A percentile compares a stretch with the other conserved stretches of the same genome.
Conservation (phyloP, 2,888 invertebrate genomes). For the Galeruca laticollis region DNA sequence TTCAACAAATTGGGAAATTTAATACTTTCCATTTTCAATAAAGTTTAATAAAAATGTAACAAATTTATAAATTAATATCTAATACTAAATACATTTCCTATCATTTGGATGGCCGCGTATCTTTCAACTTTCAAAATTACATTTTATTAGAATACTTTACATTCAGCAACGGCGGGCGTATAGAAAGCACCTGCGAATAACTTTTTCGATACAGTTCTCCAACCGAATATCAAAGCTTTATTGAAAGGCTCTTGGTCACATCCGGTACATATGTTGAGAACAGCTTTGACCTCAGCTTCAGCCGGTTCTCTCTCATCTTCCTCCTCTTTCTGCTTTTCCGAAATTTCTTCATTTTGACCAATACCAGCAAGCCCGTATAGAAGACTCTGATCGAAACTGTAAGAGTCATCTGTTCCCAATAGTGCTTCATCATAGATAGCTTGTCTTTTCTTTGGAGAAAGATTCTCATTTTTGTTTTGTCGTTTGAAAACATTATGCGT, state of each 20-base stretch:
- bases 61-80: slow-evolving; percentile 41
- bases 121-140: slow-evolving; percentile 12
- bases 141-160: slow-evolving; percentile 61
- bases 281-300: slow-evolving; percentile 84
- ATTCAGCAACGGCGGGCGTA: slow-evolving; percentile 75
- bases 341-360: slow-evolving; percentile 73
- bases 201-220: slow-evolving; percentile 81
- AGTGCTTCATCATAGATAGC: slow-evolving; percentile 71
- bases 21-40: neutral
- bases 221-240: slow-evolving; percentile 82
- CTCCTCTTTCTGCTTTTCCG: slow-evolving; percentile 73
- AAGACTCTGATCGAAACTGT: slow-evolving; percentile 69
- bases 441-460: slow-evolving; percentile 74
- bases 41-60: slow-evolving; percentile 42
- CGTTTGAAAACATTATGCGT: slow-evolving; percentile 71
- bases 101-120: slow-evolving; percentile 27
- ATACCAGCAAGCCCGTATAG: slow-evolving; percentile 78
- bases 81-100: slow-evolving; percentile 32
- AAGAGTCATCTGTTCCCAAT: slow-evolving; percentile 66
- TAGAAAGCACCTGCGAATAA: slow-evolving; percentile 80
- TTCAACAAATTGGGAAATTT: neutral
- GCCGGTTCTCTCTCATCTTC: slow-evolving; percentile 84
- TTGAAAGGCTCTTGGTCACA: slow-evolving; percentile 84
- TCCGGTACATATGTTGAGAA: slow-evolving; percentile 82
- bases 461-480: slow-evolving; percentile 45